Evolutionary conservation across 2,888 invertebrate genomes (phyloP), one percentile per base, ranked within the genome.

Genomic region (Callosobruchus maculatus): DNA sequence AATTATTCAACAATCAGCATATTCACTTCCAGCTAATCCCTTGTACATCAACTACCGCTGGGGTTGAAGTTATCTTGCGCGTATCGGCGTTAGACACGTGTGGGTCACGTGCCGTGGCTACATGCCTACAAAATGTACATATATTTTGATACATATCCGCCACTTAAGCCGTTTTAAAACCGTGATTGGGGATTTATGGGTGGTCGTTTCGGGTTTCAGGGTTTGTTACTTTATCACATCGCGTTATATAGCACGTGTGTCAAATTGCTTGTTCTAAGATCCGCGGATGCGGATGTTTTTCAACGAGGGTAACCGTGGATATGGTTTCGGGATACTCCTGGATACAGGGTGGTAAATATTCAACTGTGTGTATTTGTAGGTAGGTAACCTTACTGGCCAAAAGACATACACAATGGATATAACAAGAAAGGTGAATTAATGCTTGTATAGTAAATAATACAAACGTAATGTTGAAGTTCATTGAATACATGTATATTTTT

Each of bases 111-210:
- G 49, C 13, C 49, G 49, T 49, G 49, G 49, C 49, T 49, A 49
- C 49, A 71, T 74, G 72, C 74, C 73, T 74, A 75, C 74, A 72
- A 77, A 75, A 49, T 49, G 49, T 49, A 49, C 49, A 76, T 77
- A 73, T 76, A 74, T 75, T 78, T 78, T 76, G 77, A 78, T 78
- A 78, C 5, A 49, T 49, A 49, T 49, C 77, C 76, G 75, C 73
- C 75, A 74, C 75, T 78, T 74, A 76, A 76, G 76, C 49, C 75
- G 77, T 79, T 79, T 80, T 78, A 78, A 80, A 80, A 74, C 79
- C 77, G 75, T 78, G 78, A 79, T 79, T 75, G 78, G 73, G 77
- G 78, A 79, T 80, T 80, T 79, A 80, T 78, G 72, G 77, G 74
- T 74, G 75, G 72, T 76, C 78, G 79, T 80, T 71, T 67, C 67